Evolutionary conservation across 2,797 vertebrate genomes (phyloP), one percentile per base, ranked within the genome.

Genomic region (Clarias pachynema): DNA sequence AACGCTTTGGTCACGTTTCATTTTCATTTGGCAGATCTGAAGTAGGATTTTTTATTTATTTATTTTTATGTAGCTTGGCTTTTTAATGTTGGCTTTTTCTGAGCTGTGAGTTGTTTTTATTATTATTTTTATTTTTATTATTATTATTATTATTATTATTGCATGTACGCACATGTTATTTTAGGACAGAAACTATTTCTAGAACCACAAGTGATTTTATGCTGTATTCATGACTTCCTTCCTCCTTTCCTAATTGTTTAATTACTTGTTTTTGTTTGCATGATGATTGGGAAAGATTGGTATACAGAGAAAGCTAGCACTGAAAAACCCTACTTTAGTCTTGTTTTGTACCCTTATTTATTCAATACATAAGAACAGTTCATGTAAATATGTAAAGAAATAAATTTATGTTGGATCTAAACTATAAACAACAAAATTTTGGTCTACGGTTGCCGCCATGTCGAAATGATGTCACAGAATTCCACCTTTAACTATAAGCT

Each of bases 11-110:
- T 22, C 12, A 37, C 31, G 26, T 53, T 66, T 69, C 34, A 66
- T 53, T 44, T 59, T 63, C 40, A 73, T 37, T 62, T 83, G 31
- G 44, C 82, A 56, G 82, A 66, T 63, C 37, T 63, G 37, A 40
- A 26, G 34, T 20, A 62, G 56, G 37, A 29, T 20, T 40, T 20
- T 31, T 74, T 77, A 31, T 77, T n/a, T 14, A 7, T n/a, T 40
- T 29, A 20, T 73, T 75, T 77, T 9, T 4, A 62, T 79, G 31
- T 62, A 40, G 22, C 75, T 62, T 16, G 44, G 10, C 44, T 10
- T 44, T 44, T 49, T 49, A 12, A 49, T 44, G 44, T 60, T 60
- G 57, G 57, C 31, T 31, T 37, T 37, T 62, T 22, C n/a, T 6
- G 26, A 7, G 49, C 9, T 57, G 9, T 12, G 31, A 60, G 29